Conservation (phyloP, 2,797 vertebrate species). For the Fringilla coelebs region DNA sequence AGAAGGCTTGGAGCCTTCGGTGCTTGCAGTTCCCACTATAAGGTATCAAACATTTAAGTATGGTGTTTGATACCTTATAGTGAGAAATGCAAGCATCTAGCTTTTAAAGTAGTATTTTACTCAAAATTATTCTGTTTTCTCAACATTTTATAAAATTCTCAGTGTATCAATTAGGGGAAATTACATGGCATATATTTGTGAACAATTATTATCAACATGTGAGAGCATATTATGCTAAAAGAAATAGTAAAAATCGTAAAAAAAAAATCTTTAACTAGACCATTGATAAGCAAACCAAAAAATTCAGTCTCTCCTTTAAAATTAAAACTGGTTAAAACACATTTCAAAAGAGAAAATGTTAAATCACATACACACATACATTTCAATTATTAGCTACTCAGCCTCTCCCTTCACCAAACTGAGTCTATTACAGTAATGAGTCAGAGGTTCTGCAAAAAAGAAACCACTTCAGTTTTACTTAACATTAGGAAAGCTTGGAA, state of each 20-base stretch:
- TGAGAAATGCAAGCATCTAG: too few species aligned
- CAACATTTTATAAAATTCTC: background rate
- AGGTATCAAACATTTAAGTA: background rate
- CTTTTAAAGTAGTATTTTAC: background rate
- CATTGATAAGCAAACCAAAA: background rate
- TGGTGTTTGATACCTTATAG: too few species aligned
- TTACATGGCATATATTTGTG: background rate
- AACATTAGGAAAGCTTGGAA: background rate
- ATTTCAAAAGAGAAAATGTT: background rate
- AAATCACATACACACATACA: background rate
- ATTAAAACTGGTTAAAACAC: background rate
- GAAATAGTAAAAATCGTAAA: fast-evolving
- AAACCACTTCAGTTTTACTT: background rate
- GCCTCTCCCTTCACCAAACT: background rate
- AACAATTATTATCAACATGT: background rate
- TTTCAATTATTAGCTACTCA: background rate
- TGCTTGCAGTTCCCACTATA: background rate
- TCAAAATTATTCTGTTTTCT: background rate
- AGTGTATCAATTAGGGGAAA: background rate
- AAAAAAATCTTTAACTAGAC: background rate
- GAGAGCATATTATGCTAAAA: background rate
- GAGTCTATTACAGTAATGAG: background rate
- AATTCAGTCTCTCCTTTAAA: background rate
- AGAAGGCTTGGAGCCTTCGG: background rate
- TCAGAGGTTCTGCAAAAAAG: background rate